Evolutionary conservation across 1,140 invertebrate species (phyloP), one percentile per base, ranked within the genome.

Genomic region (Homarus americanus): DNA sequence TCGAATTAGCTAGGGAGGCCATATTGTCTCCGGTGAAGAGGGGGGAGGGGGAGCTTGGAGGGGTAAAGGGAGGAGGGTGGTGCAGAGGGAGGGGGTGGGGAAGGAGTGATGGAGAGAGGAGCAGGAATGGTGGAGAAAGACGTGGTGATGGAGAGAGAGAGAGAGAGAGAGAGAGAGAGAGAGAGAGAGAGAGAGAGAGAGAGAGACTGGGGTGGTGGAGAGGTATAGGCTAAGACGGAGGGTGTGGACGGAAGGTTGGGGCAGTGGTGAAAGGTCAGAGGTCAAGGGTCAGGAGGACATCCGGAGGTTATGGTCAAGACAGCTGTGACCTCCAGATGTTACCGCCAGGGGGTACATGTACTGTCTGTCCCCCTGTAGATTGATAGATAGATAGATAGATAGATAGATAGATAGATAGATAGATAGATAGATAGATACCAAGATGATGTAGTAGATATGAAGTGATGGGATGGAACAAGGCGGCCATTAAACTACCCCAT

Each of bases 31-130:
- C 44, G 20, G 44, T 17, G 17, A 32, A 63, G 53, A 40, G 17
- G 15, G 49, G 17, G 28, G 17, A 66, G 53, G 80, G 32, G n/a
- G 7, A 53, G 53, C 4, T 9, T 5, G 41, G 17, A 41, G 40
- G 41, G 44, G 44, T 49, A 49, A 15, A 49, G 44, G 44, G 44
- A 49, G 44, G 15, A 49, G 44, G 44, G 44, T 49, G 15, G 44
- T 7, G 15, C n/a, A 49, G 84, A 75, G 73, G 66, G 44, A 76
- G 44, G 44, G 4, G 15, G 44, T 7, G 15, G 41, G 72, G 84
- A 75, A 44, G 66, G 44, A 76, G 72, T 72, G 73, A 87, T 36
- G 69, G 49, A 76, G 84, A 78, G 73, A 76, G 84, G n/a, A 85
- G 72, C 44, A 41, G 75, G 83, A 85, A 41, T 49, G 72, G 75